phyloP scores from a whole-genome alignment of 2,113 vertebrate species.

The Willisornis vidua region DNA sequence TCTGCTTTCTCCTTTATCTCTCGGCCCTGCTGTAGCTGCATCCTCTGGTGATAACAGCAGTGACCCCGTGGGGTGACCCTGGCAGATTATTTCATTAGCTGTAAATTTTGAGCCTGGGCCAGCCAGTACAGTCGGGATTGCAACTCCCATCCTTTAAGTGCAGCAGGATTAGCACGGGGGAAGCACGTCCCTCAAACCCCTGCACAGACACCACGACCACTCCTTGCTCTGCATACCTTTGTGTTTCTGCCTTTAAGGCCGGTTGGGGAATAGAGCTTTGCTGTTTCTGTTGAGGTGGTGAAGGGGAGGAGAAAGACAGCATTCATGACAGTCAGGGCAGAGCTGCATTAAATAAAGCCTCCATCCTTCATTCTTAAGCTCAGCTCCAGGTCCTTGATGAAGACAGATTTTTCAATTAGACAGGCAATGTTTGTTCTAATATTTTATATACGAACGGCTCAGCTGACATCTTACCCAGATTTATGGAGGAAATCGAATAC shows the following conservation, averaged over 20 bases:
- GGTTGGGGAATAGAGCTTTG: slow-evolving; percentile 57
- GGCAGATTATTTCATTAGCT: slow-evolving; percentile 28
- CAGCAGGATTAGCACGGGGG: slow-evolving; percentile 48
- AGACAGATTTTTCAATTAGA: slow-evolving; percentile 75
- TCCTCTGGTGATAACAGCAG: slow-evolving; percentile 30
- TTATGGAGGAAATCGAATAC: slow-evolving; percentile 70
- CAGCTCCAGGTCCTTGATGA: slow-evolving; percentile 50
- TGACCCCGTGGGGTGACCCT: slow-evolving; percentile 20
- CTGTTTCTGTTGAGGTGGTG: slow-evolving; percentile 44
- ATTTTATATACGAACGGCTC: slow-evolving; percentile 66
- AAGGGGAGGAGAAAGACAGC: slow-evolving; percentile 47
- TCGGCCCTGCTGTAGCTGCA: neutral
- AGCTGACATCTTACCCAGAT: slow-evolving; percentile 56
- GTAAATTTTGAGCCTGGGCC: slow-evolving; percentile 28
- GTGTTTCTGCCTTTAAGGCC: slow-evolving; percentile 22
- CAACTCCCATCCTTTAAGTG: slow-evolving; percentile 53
- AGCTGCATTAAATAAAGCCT: slow-evolving; percentile 43
- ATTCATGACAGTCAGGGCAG: slow-evolving; percentile 43
- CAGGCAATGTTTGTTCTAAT: slow-evolving; percentile 71
- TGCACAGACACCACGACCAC: slow-evolving; percentile 30
- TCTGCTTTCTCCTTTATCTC: slow-evolving; percentile 7
- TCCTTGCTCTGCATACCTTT: slow-evolving; percentile 40
- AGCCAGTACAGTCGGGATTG: slow-evolving; percentile 42
- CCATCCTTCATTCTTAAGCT: slow-evolving; percentile 60
- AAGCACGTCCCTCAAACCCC: slow-evolving; percentile 27